Conservation (phyloP, 2,888 invertebrate species). For the Odontothrips loti region DNA sequence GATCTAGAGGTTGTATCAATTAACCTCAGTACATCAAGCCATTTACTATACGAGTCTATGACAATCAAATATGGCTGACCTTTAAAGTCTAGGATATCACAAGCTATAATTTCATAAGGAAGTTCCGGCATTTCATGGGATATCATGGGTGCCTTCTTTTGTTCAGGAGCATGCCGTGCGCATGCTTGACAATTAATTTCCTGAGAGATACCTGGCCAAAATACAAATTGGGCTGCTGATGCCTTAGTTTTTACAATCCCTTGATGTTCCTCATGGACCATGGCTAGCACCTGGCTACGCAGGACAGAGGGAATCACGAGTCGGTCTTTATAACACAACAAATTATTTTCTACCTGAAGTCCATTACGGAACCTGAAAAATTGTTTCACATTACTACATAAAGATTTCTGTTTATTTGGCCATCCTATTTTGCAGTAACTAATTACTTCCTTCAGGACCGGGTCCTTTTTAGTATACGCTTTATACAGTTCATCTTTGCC, state of each 20-base stretch:
- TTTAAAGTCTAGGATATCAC: conserved; percentile 31
- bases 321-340: neutral
- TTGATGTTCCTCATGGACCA: neutral
- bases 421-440: neutral
- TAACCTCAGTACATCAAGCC: conserved; percentile 31
- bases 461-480: neutral
- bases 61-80: conserved; percentile 31
- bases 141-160: conserved; percentile 30
- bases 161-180: neutral
- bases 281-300: neutral
- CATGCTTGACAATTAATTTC: neutral
- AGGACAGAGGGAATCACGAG: neutral
- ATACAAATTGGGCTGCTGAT: neutral
- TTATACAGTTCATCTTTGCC: neutral
- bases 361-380: neutral
- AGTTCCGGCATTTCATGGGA: conserved; percentile 32
- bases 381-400: neutral
- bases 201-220: neutral
- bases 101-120: conserved; percentile 32
- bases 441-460: neutral
- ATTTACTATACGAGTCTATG: conserved; percentile 31
- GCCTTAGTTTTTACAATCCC: neutral
- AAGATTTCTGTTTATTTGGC: neutral
- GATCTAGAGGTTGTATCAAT: neutral
- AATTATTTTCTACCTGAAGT: neutral